phyloP scores from a whole-genome alignment of 1,140 invertebrate genomes.

The Paracyclopina nana region DNA sequence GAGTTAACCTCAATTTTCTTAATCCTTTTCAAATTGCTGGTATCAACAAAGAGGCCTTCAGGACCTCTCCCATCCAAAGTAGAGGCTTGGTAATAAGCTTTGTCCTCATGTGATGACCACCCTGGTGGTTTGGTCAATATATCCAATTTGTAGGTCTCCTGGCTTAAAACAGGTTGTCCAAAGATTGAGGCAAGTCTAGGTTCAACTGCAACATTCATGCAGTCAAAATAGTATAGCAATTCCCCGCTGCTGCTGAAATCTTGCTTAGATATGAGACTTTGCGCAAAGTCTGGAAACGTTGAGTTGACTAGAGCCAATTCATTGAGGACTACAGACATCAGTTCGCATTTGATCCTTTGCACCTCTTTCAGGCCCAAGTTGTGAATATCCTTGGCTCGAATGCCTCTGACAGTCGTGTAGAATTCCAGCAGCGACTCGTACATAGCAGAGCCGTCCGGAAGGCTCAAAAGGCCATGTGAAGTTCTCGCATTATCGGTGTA shows the following conservation, averaged over 20 bases:
- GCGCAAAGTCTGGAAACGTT: neutral
- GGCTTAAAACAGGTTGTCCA: neutral
- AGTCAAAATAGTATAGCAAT: neutral
- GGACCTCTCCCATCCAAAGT: neutral
- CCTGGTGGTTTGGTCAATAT: neutral
- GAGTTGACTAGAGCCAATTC: neutral
- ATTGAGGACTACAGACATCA: neutral
- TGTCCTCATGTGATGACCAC: neutral
- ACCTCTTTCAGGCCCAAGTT: neutral
- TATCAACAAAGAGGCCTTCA: neutral
- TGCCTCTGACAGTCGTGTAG: neutral
- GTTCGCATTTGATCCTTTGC: neutral
- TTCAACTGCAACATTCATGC: neutral
- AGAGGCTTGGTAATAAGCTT: neutral
- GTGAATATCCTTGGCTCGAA: neutral
- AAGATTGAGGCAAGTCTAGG: neutral
- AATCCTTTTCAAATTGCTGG: neutral
- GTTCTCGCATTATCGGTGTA: neutral
- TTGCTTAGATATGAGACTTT: neutral
- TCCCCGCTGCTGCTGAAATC: neutral
- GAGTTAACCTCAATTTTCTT: neutral
- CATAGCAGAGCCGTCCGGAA: neutral
- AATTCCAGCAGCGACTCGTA: neutral
- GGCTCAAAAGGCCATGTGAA: neutral
- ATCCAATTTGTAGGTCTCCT: neutral